Percentiles rank a stretch among this genome's conserved stretches.
phyloP scores from a whole-genome alignment of 1,140 invertebrate species.

The Pygmarrhopalites habei region DNA sequence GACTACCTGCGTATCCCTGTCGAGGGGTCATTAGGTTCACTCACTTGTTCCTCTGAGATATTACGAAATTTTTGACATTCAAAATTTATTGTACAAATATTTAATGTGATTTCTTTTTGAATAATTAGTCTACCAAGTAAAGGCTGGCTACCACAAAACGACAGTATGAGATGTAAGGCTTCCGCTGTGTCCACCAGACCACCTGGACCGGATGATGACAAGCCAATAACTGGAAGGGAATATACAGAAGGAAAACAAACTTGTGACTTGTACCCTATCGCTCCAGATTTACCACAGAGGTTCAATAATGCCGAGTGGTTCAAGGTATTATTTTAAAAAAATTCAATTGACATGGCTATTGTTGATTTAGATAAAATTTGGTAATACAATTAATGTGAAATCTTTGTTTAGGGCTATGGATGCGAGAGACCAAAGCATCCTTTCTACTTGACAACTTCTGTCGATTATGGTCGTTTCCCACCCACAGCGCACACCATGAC shows the following conservation, averaged over 20 bases:
- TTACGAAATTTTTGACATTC: not conserved
- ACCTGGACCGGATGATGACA: conserved; percentile 6
- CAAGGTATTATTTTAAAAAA: conserved; percentile 21
- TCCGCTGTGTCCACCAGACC: not conserved
- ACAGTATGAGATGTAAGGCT: conserved; percentile 10
- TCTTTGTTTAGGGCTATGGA: too few relatives aligned
- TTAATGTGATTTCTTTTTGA: not conserved
- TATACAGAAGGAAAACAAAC: conserved; percentile 31
- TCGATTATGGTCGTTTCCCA: conserved; percentile 37
- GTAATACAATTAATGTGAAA: too few relatives aligned
- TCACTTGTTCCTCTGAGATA: not conserved
- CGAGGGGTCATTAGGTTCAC: conserved; percentile 26
- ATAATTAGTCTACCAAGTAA: conserved; percentile 11
- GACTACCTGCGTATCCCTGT: conserved; percentile 32
- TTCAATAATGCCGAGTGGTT: conserved; percentile 36
- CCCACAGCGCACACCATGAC: conserved; percentile 41
- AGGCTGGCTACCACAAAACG: conserved; percentile 1
- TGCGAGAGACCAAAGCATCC: conserved; percentile 33
- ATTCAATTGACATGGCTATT: not conserved
- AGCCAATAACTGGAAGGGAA: conserved; percentile 35
- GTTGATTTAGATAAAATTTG: not conserved
- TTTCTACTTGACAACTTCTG: conserved; percentile 37
- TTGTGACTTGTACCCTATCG: conserved; percentile 35
- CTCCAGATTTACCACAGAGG: conserved; percentile 21
- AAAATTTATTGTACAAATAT: not conserved